Evolutionary conservation across 2,888 invertebrate species (phyloP), one percentile per base, ranked within the genome.

Genomic region (Tenthredo amoena): DNA sequence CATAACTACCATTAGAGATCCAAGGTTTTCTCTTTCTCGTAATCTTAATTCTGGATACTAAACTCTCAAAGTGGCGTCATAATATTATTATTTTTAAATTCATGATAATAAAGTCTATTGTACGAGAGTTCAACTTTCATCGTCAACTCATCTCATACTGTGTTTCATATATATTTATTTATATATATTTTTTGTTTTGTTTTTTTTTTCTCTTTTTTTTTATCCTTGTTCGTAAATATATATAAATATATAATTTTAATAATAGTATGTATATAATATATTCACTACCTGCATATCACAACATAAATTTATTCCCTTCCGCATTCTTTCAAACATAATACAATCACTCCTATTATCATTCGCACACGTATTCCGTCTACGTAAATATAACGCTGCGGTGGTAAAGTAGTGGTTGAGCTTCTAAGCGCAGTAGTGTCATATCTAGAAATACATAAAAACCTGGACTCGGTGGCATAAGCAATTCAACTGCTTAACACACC

Each of bases 241-340:
- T 86, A 86, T 86, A 81, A 74, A 84, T 84, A 87, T 86, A 87
- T 84, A 87, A 86, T 86, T 87, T 87, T 86, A 86, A 86, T 88
- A 88, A 89, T 90, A 90, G 88, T 89, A 90, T 91, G 88, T 91
- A 89, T 91, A 90, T 88, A 88, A 89, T 91, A 90, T 91, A 77
- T 87, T 91, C 89, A 91, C 92, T 93, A 93, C 92, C 91, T 92
- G 93, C 92, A 92, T 93, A 93, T 93, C 93, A 93, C 93, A 93
- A 93, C 93, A 93, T 92, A 91, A 92, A 92, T 91, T 91, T 92
- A 89, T 89, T 89, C 34, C 86, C 74, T 86, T 87, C 84, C 88
- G 86, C 87, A 86, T 83, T 84, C 88, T 85, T 86, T 89, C 88
- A 68, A 86, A 87, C 88, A 87, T 87, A 65, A 74, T 55, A 84